Base-by-base conservation (phyloP, 2,113 vertebrate genomes). In the Trematomus loennbergii region DNA sequence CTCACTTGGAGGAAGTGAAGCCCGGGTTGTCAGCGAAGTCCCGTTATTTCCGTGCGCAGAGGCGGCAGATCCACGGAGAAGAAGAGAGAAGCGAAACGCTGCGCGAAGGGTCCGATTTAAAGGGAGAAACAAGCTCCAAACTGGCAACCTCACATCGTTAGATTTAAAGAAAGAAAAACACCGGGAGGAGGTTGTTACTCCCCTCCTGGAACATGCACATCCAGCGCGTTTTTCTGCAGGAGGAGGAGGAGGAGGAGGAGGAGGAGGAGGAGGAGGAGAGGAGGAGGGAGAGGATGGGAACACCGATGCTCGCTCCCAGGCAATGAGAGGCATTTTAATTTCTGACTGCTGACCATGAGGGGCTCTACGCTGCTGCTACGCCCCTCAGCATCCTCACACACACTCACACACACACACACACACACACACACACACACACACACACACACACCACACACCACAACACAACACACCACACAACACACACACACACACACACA, bases 291-390 rank as follows among this genome's bases (percentile, higher is more conserved):
- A 40, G 36, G 76, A 55, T 36, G 81, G 13, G 53, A 72, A 15
- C 2, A 20, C 83, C 71, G 76, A 18, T 85, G 20, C 70, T 75
- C 76, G 66, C 74, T 82, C 66, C 69, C 54, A 57, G 84, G 62
- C 78, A 81, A 22, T 53, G 49, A 85, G 59, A 82, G 58, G 25
- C 79, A 61, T 83, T 45, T 81, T 53, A 58, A 87, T 81, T 80
- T 80, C 80, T 63, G 73, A 60, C 79, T 79, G 64, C 85, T 72
- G 87, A 70, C 79, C 87, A 79, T 53, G 81, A 87, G 88, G 87
- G 64, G 62, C 79, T 53, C 67, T 61, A 20, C 84, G 12, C 81
- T 46, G 83, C 83, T 81, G 83, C 83, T 81, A 88, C 89, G 87
- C 87, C 85, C 85, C 87, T 80, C 78, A 82, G 71, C 84, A 87